Conservation (phyloP, 2,888 invertebrate species). For the Macaria liturata region DNA sequence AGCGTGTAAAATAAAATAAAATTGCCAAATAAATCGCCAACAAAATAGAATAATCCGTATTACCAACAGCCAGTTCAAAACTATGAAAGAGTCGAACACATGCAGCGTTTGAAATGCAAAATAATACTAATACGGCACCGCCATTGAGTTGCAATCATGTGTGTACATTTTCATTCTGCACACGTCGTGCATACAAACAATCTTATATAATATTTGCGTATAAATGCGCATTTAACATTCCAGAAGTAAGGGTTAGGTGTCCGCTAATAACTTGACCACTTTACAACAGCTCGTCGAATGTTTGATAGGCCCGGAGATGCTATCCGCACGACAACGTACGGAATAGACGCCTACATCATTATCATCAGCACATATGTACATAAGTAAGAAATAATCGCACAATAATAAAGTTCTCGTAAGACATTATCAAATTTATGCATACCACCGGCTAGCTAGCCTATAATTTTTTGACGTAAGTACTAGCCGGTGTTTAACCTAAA, state of each 20-base stretch:
- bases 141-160: conserved; percentile 37
- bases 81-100: conserved; percentile 20
- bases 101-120: conserved; percentile 21
- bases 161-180: conserved; percentile 58
- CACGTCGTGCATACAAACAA: conserved; percentile 56
- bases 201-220: conserved; percentile 61
- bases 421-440: too few species aligned
- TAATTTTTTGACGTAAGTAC: too few species aligned
- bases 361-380: too few species aligned
- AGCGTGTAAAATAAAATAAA: too few species aligned
- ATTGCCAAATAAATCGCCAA: too few species aligned
- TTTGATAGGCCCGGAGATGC: conserved; percentile 41
- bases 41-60: background rate
- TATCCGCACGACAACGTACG: conserved; percentile 22
- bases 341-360: background rate
- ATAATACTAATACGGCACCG: conserved; percentile 34
- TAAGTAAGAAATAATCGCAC: too few species aligned
- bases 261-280: conserved; percentile 48
- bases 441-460: too few species aligned
- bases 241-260: conserved; percentile 60
- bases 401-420: too few species aligned
- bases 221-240: conserved; percentile 64
- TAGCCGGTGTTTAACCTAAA: too few species aligned
- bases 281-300: conserved; percentile 42
- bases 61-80: background rate